Evolutionary conservation across 2,113 vertebrate genomes (phyloP).

Genomic region (Austrofundulus limnaeus): DNA sequence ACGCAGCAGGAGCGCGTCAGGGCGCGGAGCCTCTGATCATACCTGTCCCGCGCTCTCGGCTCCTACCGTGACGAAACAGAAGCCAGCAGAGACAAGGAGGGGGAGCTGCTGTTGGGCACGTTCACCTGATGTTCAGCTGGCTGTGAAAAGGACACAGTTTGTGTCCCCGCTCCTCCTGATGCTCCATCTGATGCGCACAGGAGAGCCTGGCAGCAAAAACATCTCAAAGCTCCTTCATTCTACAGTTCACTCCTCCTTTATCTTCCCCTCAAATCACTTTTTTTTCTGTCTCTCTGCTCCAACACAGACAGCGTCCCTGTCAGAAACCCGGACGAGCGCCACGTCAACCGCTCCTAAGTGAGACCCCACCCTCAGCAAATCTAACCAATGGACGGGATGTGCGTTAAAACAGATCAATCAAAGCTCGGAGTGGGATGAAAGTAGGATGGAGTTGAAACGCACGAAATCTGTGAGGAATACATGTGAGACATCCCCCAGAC

Average conservation of each 20-base stretch:
- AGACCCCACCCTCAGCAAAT: slow-evolving; percentile 75
- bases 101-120: slow-evolving; percentile 4
- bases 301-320: slow-evolving; percentile 35
- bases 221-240: slow-evolving; percentile 22
- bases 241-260: background rate
- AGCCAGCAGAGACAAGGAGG: background rate
- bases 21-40: slow-evolving; percentile 53
- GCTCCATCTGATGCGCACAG: slow-evolving; percentile 35
- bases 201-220: slow-evolving; percentile 11
- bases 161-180: slow-evolving; percentile 34
- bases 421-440: background rate
- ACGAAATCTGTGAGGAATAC: background rate
- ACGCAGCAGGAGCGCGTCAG: slow-evolving; percentile 45
- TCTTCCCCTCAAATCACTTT: slow-evolving; percentile 40
- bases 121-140: slow-evolving; percentile 56
- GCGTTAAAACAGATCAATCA: slow-evolving; percentile 26
- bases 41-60: slow-evolving; percentile 13
- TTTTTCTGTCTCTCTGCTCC: slow-evolving; percentile 16
- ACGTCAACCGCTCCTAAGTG: slow-evolving; percentile 54
- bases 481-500: slow-evolving; percentile 6
- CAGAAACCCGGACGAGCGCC: slow-evolving; percentile 31
- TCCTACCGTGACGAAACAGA: background rate
- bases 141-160: slow-evolving; percentile 38
- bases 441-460: no score
- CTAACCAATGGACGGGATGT: slow-evolving; percentile 67